Evolutionary conservation across 2,797 vertebrate genomes (phyloP), one percentile per base, ranked within the genome.

Genomic region (Fratercula arctica): DNA sequence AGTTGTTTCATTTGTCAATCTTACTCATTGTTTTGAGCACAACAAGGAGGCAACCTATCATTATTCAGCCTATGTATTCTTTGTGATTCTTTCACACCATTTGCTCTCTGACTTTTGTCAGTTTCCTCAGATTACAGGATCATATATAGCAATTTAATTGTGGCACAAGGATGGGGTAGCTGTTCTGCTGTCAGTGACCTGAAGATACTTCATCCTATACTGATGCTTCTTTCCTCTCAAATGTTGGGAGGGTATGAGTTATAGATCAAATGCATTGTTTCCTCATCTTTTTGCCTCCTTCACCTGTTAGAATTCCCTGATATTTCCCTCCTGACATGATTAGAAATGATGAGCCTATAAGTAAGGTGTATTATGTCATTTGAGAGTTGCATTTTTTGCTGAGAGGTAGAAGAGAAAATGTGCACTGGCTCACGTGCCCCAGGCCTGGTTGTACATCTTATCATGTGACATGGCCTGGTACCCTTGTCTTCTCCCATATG

Each of bases 341-440:
- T 53, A 61, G 20, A 89, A 91, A 66, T 26, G 1, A 26, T 26
- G 18, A 63, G 33, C n/a, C 16, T 77, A 1, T 11, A 53, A 73
- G 20, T 41, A 29, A 77, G 20, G 45, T 8, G 3, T 8, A 25
- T 1, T 8, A 35, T 57, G 9, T 20, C 8, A 50, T 41, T n/a
- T 33, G 17, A 53, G n/a, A 33, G 21, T 3, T 69, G 26, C 7
- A 18, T 25, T 72, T 70, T 78, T 75, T 85, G 46, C 29, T 53
- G 28, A 25, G 19, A 85, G 28, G 5, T 14, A 31, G 28, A 45
- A 82, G 63, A 39, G 33, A 51, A 79, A 85, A 75, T 10, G 9
- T 46, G 5, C 26, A 11, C 26, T 68, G 45, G 16, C 16, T 85
- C 6, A 13, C 0, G 3, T n/a, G 41, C 8, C n/a, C 14, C 35